These are phyloP conservation scores for Macrostomum lignano DNA, from an alignment of 1,140 invertebrate species.

Conservation along the genomic window DNA sequence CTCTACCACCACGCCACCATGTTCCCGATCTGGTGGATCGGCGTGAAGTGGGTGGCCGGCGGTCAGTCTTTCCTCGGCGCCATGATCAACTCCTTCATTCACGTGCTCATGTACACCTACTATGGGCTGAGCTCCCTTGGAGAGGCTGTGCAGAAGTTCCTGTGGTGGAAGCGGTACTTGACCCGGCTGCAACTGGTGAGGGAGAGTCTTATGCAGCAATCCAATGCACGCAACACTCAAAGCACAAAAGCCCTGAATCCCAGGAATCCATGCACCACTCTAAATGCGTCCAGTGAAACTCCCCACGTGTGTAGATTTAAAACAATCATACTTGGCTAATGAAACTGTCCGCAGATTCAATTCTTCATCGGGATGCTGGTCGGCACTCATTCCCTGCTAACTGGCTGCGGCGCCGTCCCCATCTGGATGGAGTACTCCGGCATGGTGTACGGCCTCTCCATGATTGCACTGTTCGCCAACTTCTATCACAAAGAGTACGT, in stretches of 20 bases:
- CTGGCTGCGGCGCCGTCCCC: slow-evolving; percentile 16
- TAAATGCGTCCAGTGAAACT: no score
- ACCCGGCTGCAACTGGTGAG: slow-evolving; percentile 25
- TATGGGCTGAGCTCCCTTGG: slow-evolving; percentile 23
- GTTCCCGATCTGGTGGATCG: slow-evolving; percentile 54
- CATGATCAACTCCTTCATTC: slow-evolving; percentile 25
- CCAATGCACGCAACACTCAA: no score
- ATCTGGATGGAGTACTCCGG: slow-evolving; percentile 17
- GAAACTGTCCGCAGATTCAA: slow-evolving; percentile 12
- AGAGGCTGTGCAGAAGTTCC: slow-evolving; percentile 22
- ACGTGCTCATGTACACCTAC: slow-evolving; percentile 27
- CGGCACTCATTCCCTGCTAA: slow-evolving; percentile 13
- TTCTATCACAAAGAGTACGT: slow-evolving; percentile 19
- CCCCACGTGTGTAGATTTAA: no score
- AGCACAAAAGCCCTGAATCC: no score
- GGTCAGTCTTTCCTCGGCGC: slow-evolving; percentile 33
- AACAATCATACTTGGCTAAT: not conserved
- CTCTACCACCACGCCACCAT: slow-evolving; percentile 48
- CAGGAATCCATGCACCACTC: no score
- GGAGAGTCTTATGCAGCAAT: no score
- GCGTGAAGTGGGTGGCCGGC: slow-evolving; percentile 76
- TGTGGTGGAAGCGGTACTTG: slow-evolving; percentile 28
- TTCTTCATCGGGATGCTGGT: slow-evolving; percentile 21
- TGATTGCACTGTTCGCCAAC: slow-evolving; percentile 21
- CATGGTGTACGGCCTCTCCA: slow-evolving; percentile 17